Base-by-base conservation (phyloP, 2,888 invertebrate genomes). In the Tridacna crocea region DNA sequence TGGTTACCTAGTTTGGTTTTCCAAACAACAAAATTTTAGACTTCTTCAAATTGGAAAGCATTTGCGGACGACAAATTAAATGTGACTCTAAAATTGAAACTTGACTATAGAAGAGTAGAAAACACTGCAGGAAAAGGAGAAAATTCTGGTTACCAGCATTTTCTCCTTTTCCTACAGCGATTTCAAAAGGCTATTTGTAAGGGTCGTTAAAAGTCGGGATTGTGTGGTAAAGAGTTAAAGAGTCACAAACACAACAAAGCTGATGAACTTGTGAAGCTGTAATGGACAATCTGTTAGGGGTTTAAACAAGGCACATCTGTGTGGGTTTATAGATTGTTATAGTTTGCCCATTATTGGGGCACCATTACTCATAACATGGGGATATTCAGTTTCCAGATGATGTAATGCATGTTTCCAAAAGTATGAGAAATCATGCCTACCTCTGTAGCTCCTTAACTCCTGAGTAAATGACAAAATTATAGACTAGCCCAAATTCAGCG, bases 301-400 rank as follows among this genome's bases (percentile, higher is more conserved):
- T 36, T 36, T 36, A 36, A 36, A 36, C n/a, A n/a, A 36, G 8
- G 36, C 36, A 36, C 36, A 36, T 36, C 36, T 36, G 36, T 36
- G 36, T 36, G 36, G 36, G 36, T 36, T n/a, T 36, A 36, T 36
- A 8, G 36, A 36, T 36, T 36, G 36, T 36, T 36, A 36, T 36
- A 36, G 36, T 36, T 2, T 36, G 8, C 36, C 36, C 36, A 36
- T 36, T 36, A 36, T 36, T 36, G 36, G 36, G 61, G 26, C 22
- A 61, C 61, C 61, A 61, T 61, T 61, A 61, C 61, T 61, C 61
- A 61, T 61, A 22, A 22, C 61, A 22, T n/a, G 19, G 22, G 61
- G 61, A 61, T 61, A 26, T 61, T n/a, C 6, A 4, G 61, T 61
- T 61, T 22, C 22, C 15, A 13, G 61, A 61, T 61, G 61, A 61